Percentiles rank a stretch among this genome's conserved stretches.
phyloP scores from a whole-genome alignment of 2,113 vertebrate genomes.

The Psilopogon haemacephalus region DNA sequence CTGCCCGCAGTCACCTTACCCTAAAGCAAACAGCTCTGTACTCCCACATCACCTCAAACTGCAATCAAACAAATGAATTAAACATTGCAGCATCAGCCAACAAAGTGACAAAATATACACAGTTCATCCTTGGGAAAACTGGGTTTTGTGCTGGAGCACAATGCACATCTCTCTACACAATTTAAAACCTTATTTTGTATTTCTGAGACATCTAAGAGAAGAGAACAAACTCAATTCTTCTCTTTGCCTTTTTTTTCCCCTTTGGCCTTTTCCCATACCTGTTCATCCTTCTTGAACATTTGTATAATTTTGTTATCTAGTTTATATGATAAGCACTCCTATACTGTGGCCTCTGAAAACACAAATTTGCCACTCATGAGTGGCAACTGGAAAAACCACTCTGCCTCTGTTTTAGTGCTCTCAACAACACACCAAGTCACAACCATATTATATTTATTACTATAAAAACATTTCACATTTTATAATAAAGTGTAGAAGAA shows the following conservation, averaged over 20 bases:
- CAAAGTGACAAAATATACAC: not conserved
- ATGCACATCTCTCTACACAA: not conserved
- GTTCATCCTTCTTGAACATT: not conserved
- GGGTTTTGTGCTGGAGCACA: not conserved
- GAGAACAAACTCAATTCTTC: not conserved
- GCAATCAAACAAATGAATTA: slow-evolving; percentile 13
- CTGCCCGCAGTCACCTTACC: not conserved
- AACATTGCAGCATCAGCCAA: not conserved
- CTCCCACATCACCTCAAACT: not conserved
- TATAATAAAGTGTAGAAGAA: not conserved
- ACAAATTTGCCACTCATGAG: not conserved
- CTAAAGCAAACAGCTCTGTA: not conserved
- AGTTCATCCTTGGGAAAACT: not conserved
- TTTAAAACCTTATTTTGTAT: not conserved
- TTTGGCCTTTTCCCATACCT: not conserved
- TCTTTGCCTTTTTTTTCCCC: not conserved
- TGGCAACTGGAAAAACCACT: not conserved
- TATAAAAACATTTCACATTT: not conserved
- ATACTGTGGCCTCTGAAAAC: not conserved
- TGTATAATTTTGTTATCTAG: not conserved
- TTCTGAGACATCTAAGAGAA: not conserved
- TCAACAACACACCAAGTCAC: not conserved
- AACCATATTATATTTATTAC: not conserved
- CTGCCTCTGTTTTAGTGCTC: not conserved
- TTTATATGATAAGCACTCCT: not conserved